Conservation (phyloP, 1,140 invertebrate species). For the Bombus huntii region DNA sequence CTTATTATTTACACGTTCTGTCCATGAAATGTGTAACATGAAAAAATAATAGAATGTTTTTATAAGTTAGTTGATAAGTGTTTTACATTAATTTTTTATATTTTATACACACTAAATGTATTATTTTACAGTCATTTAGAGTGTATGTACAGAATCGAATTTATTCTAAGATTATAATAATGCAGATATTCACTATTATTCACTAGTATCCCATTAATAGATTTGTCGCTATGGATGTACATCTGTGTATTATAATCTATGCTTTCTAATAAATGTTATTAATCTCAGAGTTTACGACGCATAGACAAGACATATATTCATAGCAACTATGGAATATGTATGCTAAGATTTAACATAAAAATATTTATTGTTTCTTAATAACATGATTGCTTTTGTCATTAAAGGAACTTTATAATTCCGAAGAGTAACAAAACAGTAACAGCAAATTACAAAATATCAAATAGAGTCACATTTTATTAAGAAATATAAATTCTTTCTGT, state of each 20-base stretch:
- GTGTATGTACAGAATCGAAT: slow-evolving; percentile 40
- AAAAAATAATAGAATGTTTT: slow-evolving; percentile 58
- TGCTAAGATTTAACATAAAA: not conserved
- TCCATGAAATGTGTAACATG: slow-evolving; percentile 32
- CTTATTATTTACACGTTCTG: slow-evolving; percentile 60
- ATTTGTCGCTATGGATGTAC: slow-evolving; percentile 25
- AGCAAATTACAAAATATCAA: slow-evolving; percentile 31
- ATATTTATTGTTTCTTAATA: not conserved
- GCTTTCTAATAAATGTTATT: slow-evolving; percentile 3
- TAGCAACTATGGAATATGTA: slow-evolving; percentile 1
- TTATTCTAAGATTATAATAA: slow-evolving; percentile 12
- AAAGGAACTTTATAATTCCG: not conserved
- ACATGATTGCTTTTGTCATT: not conserved
- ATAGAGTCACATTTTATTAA: slow-evolving; percentile 10
- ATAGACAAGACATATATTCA: not conserved
- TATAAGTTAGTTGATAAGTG: slow-evolving; percentile 29
- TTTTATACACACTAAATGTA: slow-evolving; percentile 46
- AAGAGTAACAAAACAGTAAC: slow-evolving; percentile 28
- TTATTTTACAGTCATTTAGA: slow-evolving; percentile 39
- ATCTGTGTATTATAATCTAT: slow-evolving; percentile 6
- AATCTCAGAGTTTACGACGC: not conserved
- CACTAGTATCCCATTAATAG: not conserved
- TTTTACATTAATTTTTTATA: slow-evolving; percentile 37
- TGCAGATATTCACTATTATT: slow-evolving; percentile 10
- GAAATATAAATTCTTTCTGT: slow-evolving; percentile 17